Evolutionary conservation across 2,113 vertebrate genomes (phyloP), one percentile per base, ranked within the genome.

Genomic region (Eretmochelys imbricata): DNA sequence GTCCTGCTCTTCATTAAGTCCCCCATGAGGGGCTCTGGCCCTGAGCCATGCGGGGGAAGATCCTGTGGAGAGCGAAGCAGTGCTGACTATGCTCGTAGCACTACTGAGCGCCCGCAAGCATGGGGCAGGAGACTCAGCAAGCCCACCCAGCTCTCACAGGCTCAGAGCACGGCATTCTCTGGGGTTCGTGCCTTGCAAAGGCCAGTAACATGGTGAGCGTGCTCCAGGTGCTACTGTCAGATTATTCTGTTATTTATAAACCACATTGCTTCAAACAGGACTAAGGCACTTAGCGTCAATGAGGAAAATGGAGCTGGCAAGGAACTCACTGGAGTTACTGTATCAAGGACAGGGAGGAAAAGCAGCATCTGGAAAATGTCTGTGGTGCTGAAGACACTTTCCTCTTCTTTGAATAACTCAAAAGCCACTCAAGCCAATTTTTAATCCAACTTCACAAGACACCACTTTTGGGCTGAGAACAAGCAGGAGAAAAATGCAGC

Each of bases 401-500:
- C 80, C 46, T 90, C 69, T 85, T 57, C 49, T 42, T 62, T 88
- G 91, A 88, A 89, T 83, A 93, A 87, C 35, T 90, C 20, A 81
- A 91, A 69, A 50, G 87, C 27, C 51, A 93, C 65, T 16, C 82
- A 89, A 85, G 94, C 27, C 89, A 50, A 91, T 75, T 86, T 86
- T 85, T 89, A 72, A 69, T 87, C 53, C 88, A 75, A 80, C 69
- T 89, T 94, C 20, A 84, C 27, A 90, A 90, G 92, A 93, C 42
- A 82, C 87, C 84, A 69, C 82, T 59, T 54, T 14, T 89, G n/a
- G 78, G 29, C 84, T 82, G 57, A 83, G 80, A 95, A 38, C 17
- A 89, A 90, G n/a, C 49, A 88, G 38, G 80, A 95, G 31, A 59
- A 97, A 97, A 96, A 84, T 53, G 25, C 19, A 72, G 50, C 53